A percentile compares a stretch with the other conserved stretches of the same genome.
phyloP scores from a whole-genome alignment of 2,797 vertebrate species.

The Anguilla obscura region DNA sequence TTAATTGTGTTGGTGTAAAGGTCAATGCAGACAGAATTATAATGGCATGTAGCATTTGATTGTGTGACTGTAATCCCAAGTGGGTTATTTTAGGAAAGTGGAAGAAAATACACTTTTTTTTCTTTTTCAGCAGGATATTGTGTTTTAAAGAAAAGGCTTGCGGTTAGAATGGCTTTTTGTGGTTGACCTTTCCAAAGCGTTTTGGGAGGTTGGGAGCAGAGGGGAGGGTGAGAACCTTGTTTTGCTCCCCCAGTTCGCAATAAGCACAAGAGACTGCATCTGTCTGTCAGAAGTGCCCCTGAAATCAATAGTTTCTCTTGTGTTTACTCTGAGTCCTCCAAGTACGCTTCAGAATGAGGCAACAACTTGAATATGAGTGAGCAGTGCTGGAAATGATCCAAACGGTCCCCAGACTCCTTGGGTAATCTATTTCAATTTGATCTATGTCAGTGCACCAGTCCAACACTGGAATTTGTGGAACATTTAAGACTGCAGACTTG shows the following conservation, averaged over 20 bases:
- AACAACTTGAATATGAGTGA: conserved; percentile 48
- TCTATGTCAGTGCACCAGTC: conserved; percentile 52
- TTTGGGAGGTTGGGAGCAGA: background rate
- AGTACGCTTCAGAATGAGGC: conserved; percentile 44
- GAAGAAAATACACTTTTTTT: background rate
- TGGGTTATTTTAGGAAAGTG: conserved; percentile 36
- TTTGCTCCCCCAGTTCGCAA: conserved; percentile 18
- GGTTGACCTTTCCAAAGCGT: conserved; percentile 31
- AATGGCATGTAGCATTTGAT: conserved; percentile 45
- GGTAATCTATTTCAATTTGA: conserved; percentile 65
- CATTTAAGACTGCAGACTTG: conserved; percentile 34
- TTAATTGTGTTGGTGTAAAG: conserved; percentile 52
- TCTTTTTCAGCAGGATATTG: background rate
- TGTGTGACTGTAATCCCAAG: conserved; percentile 41
- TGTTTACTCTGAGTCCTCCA: conserved; percentile 45
- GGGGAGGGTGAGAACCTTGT: background rate
- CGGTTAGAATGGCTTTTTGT: conserved; percentile 9
- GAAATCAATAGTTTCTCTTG: conserved; percentile 37
- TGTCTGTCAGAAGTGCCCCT: conserved; percentile 28
- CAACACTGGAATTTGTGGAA: conserved; percentile 45
- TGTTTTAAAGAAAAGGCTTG: conserved; percentile 6
- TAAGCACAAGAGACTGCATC: conserved; percentile 30
- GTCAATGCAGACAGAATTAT: conserved; percentile 41
- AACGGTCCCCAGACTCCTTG: conserved; percentile 53
- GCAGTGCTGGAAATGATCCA: conserved; percentile 44